These are phyloP conservation scores for Orestias chungarensis DNA, from an alignment of 2,797 vertebrate species.

Conservation along the genomic window DNA sequence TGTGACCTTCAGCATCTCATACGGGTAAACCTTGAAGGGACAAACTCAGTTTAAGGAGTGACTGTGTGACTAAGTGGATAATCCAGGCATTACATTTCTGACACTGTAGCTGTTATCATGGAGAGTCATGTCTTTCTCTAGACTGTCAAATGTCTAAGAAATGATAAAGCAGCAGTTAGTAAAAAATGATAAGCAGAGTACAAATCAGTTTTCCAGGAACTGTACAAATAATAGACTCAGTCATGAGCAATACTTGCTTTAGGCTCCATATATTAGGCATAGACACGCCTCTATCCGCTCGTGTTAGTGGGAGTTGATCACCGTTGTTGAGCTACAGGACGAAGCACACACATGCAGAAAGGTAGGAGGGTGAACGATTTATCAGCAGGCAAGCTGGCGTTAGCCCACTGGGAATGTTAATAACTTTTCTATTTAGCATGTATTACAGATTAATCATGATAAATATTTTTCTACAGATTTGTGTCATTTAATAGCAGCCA, in stretches of 20 bases:
- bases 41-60: slow-evolving; percentile 3
- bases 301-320: slow-evolving; percentile 82
- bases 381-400: background rate
- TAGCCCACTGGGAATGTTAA: background rate
- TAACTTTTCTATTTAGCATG: background rate
- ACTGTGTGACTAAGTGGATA: background rate
- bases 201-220: background rate
- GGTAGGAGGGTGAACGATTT: slow-evolving; percentile 15
- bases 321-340: slow-evolving; percentile 83
- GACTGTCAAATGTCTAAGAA: background rate
- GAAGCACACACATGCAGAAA: slow-evolving; percentile 64
- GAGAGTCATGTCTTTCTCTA: background rate
- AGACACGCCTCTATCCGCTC: slow-evolving; percentile 94
- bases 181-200: background rate
- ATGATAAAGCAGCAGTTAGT: too few relatives aligned
- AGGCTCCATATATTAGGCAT: slow-evolving; percentile 99
- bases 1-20: slow-evolving; percentile 90
- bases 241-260: slow-evolving; percentile 87
- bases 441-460: slow-evolving; percentile 19
- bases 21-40: slow-evolving; percentile 88
- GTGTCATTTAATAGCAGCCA: too few relatives aligned
- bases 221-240: slow-evolving; percentile 6
- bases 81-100: background rate
- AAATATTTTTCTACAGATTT: too few relatives aligned
- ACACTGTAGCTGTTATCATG: background rate